These are phyloP conservation scores for Silvanus unidentatus DNA, from an alignment of 2,888 invertebrate species.

Conservation along the genomic window DNA sequence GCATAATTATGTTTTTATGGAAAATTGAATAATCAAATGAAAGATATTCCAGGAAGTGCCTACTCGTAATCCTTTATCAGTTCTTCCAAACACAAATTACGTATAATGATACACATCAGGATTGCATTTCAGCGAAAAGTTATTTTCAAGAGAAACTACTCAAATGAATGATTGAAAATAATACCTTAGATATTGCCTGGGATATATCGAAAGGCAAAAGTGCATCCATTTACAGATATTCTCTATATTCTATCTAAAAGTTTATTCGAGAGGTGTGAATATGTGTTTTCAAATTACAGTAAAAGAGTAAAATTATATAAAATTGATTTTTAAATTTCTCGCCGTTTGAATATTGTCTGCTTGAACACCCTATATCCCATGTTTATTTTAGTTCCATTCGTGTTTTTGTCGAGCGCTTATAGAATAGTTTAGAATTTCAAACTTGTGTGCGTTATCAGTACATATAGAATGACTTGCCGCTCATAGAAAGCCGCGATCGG, in stretches of 20 bases:
- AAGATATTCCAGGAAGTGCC: too few species aligned
- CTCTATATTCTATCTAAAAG: not conserved
- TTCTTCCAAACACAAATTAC: too few species aligned
- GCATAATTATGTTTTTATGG: too few species aligned
- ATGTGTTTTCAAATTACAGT: conserved; percentile 15
- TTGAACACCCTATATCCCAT: conserved; percentile 36
- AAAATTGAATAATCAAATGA: too few species aligned
- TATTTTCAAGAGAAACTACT: too few species aligned
- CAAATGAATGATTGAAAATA: too few species aligned
- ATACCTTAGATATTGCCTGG: too few species aligned
- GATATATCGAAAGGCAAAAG: too few species aligned
- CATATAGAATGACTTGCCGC: conserved; percentile 26
- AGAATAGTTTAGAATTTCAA: conserved; percentile 18
- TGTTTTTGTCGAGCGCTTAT: conserved; percentile 22
- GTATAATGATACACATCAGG: too few species aligned
- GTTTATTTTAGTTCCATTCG: conserved; percentile 38
- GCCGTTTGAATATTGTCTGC: conserved; percentile 29
- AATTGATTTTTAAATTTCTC: conserved; percentile 40
- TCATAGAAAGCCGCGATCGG: conserved; percentile 27
- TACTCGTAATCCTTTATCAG: too few species aligned
- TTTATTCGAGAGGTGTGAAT: conserved; percentile 1
- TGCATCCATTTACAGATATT: too few species aligned
- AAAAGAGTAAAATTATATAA: conserved; percentile 28
- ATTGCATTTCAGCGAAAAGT: too few species aligned
- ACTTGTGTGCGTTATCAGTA: conserved; percentile 18